phyloP scores from a whole-genome alignment of 1,140 invertebrate species.

The Coptotermes formosanus region DNA sequence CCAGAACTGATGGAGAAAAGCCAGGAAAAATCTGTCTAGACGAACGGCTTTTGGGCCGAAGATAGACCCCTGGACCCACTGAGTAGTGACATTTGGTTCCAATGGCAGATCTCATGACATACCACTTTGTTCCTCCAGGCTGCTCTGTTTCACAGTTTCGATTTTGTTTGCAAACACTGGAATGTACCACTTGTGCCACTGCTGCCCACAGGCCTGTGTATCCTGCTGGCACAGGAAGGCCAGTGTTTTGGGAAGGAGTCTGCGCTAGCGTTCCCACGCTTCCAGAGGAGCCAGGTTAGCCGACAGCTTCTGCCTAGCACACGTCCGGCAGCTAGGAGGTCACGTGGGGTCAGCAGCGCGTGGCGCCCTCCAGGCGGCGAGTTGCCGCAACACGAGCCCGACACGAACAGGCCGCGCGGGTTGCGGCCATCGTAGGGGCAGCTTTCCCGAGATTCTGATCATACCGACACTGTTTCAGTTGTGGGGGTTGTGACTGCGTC shows the following conservation, averaged over 20 bases:
- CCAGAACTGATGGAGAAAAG: no score
- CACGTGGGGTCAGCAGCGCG: slow-evolving; percentile 29
- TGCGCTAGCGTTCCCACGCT: slow-evolving; percentile 46
- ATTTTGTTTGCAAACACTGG: neutral
- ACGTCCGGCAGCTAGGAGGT: slow-evolving; percentile 28
- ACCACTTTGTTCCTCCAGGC: neutral
- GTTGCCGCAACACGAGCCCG: slow-evolving; percentile 3
- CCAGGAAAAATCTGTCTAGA: no score
- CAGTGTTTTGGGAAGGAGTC: slow-evolving; percentile 48
- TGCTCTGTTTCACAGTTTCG: neutral
- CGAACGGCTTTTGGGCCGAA: no score
- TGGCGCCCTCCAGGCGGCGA: slow-evolving; percentile 21
- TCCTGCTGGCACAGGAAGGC: neutral
- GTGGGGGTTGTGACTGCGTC: no score
- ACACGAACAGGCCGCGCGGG: neutral
- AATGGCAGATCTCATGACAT: neutral
- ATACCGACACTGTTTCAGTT: no score
- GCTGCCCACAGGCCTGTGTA: neutral
- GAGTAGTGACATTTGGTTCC: no score
- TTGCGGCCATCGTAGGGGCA: neutral
- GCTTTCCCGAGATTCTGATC: no score
- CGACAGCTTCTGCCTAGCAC: slow-evolving; percentile 23
- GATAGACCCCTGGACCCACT: no score
- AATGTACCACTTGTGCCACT: neutral
- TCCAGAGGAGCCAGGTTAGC: slow-evolving; percentile 37